These are phyloP conservation scores for Agrotis exclamationis DNA, from an alignment of 2,888 invertebrate species.

Conservation along the genomic window DNA sequence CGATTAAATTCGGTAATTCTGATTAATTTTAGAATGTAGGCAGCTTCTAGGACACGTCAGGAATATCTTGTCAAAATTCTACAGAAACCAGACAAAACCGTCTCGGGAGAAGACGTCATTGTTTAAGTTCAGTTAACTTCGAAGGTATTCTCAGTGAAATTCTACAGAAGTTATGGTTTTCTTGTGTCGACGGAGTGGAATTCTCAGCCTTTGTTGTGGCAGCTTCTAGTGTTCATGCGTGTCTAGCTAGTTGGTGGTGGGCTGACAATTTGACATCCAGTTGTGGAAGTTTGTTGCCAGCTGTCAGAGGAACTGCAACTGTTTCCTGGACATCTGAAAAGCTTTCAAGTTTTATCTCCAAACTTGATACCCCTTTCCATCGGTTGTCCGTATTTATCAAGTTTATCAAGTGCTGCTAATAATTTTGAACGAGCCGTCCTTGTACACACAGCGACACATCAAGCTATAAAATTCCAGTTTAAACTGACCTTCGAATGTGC, in stretches of 20 bases:
- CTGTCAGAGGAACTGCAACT: too few species aligned
- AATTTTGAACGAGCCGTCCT: slow-evolving; percentile 36
- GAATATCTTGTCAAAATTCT: too few species aligned
- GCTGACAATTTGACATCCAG: too few species aligned
- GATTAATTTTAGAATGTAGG: too few species aligned
- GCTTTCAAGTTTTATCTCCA: background rate
- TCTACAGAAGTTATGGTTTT: background rate
- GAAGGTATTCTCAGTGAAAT: background rate
- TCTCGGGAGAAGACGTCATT: background rate
- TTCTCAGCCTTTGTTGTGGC: background rate
- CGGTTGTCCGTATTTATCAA: background rate
- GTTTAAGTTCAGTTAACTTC: background rate
- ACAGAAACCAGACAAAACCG: too few species aligned
- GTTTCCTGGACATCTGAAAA: background rate
- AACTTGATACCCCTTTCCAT: background rate
- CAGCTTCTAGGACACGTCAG: too few species aligned
- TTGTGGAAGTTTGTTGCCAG: background rate
- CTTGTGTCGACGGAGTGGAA: too few species aligned
- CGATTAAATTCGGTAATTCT: too few species aligned
- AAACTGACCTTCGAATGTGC: too few species aligned
- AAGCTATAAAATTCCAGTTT: too few species aligned
- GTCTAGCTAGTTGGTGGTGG: too few species aligned
- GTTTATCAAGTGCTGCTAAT: too few species aligned
- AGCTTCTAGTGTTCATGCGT: background rate
- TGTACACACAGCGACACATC: background rate